Evolutionary conservation across 2,797 vertebrate genomes (phyloP).

Genomic region (Enteromius anoplus): DNA sequence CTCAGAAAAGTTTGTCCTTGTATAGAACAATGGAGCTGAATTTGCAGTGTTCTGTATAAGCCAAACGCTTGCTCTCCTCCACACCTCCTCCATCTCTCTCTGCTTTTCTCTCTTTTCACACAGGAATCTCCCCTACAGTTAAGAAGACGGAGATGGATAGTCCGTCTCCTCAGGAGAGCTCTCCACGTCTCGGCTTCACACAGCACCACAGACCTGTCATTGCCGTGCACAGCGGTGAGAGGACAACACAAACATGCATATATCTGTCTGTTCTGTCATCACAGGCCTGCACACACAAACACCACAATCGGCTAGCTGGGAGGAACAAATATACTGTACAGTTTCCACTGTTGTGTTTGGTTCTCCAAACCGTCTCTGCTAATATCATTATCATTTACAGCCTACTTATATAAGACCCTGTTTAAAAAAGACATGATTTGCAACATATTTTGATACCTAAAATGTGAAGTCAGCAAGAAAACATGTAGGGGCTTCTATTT

Average conservation of each 20-base stretch:
- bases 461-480: not conserved
- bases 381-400: not conserved
- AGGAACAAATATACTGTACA: not conserved
- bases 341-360: not conserved
- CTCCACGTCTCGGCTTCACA: slow-evolving; percentile 92
- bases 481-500: not conserved
- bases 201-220: slow-evolving; percentile 98
- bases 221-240: slow-evolving; percentile 95
- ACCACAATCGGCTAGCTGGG: not conserved
- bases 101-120: slow-evolving; percentile 34
- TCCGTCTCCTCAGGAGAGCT: slow-evolving; percentile 93
- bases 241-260: slow-evolving; percentile 12
- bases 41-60: slow-evolving; percentile 38
- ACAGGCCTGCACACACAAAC: slow-evolving; percentile 19
- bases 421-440: not conserved
- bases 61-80: not conserved
- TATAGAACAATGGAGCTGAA: slow-evolving; percentile 45
- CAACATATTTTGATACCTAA: not conserved
- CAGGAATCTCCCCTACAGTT: slow-evolving; percentile 93
- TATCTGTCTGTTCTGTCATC: slow-evolving; percentile 8
- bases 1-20: slow-evolving; percentile 44
- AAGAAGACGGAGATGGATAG: slow-evolving; percentile 98
- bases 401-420: not conserved
- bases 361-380: not conserved
- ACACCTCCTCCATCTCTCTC: slow-evolving; percentile 26